phyloP scores from a whole-genome alignment of 2,888 invertebrate genomes.

The Trichogramma dendrolimi region DNA sequence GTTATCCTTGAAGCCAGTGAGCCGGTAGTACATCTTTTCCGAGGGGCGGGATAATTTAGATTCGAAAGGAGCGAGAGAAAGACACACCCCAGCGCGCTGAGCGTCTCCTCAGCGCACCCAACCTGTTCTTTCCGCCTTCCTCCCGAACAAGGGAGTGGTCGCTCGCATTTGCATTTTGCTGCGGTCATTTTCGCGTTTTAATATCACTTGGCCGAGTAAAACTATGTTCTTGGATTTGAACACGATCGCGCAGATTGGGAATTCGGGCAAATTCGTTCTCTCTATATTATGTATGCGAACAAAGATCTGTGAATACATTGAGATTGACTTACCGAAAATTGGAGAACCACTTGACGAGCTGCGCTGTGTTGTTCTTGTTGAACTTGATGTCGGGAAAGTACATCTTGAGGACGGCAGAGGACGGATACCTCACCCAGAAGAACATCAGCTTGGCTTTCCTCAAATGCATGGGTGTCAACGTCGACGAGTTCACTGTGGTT shows the following conservation, averaged over 20 bases:
- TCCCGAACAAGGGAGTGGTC: conserved; percentile 44
- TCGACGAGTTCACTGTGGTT: conserved; percentile 88
- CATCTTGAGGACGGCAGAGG: conserved; percentile 97
- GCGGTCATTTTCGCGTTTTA: conserved; percentile 19
- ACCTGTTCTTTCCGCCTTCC: conserved; percentile 31
- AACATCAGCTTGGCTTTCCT: conserved; percentile 99
- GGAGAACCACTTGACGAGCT: conserved; percentile 99
- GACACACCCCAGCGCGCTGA: conserved; percentile 50
- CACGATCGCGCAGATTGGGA: conserved; percentile 26
- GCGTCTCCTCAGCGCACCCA: conserved; percentile 49
- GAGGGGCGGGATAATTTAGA: conserved; percentile 49
- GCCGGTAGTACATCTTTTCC: conserved; percentile 45
- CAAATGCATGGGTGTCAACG: conserved; percentile 98
- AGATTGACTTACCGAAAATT: conserved; percentile 82
- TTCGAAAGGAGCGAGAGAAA: conserved; percentile 32
- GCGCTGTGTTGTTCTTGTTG: conserved; percentile 99
- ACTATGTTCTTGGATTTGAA: conserved; percentile 44
- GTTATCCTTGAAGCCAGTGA: conserved; percentile 24
- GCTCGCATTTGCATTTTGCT: conserved; percentile 24
- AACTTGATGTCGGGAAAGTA: conserved; percentile 99
- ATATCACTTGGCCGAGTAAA: conserved; percentile 27
- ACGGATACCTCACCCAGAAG: conserved; percentile 99
- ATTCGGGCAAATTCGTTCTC: background rate
- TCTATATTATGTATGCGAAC: background rate
- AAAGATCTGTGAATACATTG: background rate